phyloP scores from a whole-genome alignment of 2,113 vertebrate species.

The Montifringilla adamsi region DNA sequence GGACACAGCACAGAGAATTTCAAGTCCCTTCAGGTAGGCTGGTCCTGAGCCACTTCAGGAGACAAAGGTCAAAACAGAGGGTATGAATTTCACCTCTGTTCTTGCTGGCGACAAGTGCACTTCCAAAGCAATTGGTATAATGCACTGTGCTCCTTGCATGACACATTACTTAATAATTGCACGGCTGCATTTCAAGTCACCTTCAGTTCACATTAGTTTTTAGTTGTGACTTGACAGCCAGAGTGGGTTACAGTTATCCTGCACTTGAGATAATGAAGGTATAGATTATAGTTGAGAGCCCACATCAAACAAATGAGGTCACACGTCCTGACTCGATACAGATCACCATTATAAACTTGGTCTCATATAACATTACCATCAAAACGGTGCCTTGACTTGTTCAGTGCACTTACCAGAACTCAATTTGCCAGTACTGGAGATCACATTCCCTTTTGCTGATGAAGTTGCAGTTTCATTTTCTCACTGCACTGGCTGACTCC shows the following conservation, averaged over 20 bases:
- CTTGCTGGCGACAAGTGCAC: background rate
- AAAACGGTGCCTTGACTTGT: background rate
- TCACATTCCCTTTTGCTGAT: background rate
- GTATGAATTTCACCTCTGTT: background rate
- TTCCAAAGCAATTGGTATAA: constrained; percentile 9
- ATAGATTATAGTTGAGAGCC: background rate
- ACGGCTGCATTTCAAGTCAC: background rate
- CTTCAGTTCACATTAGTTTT: constrained; percentile 7
- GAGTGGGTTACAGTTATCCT: background rate
- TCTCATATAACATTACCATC: background rate
- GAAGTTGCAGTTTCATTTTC: background rate
- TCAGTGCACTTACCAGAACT: background rate
- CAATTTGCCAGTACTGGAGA: background rate
- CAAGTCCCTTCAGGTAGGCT: background rate
- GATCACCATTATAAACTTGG: background rate
- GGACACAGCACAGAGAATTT: background rate
- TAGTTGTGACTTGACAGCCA: background rate
- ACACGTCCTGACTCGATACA: background rate
- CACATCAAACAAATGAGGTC: background rate
- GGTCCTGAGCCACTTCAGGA: background rate
- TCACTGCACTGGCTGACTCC: accelerated
- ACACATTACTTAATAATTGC: constrained; percentile 9
- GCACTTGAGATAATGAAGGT: constrained; percentile 15
- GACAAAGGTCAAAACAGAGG: background rate
- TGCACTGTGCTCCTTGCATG: constrained; percentile 1